Evolutionary conservation across 2,797 vertebrate genomes (phyloP).

Genomic region (Aratinga solstitialis): DNA sequence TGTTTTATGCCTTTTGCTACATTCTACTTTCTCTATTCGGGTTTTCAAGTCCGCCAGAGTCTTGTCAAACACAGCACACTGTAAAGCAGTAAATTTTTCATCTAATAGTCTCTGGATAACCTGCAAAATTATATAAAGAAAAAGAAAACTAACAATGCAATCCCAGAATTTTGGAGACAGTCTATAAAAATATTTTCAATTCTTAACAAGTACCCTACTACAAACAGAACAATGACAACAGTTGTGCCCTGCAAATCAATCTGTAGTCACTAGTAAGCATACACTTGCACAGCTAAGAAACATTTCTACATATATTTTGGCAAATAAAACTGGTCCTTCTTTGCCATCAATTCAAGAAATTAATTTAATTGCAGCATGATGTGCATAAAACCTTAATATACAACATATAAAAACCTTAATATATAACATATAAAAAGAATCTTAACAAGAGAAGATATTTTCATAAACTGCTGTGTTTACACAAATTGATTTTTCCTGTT

Average conservation of each 20-base stretch:
- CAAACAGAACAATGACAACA: not conserved
- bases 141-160: not conserved
- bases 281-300: not conserved
- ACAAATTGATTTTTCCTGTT: not conserved
- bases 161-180: not conserved
- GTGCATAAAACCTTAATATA: not conserved
- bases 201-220: not conserved
- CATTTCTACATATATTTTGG: not conserved
- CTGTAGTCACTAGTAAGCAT: not conserved
- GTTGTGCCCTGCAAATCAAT: not conserved
- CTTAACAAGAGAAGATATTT: not conserved
- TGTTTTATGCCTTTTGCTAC: conserved; percentile 89
- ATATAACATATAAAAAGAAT: not conserved
- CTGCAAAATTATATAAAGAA: conserved; percentile 69
- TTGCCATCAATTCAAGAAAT: not conserved
- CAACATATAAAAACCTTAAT: no score
- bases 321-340: not conserved
- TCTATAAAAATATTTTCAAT: not conserved
- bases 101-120: conserved; percentile 91
- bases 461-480: not conserved
- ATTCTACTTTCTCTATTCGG: conserved; percentile 93
- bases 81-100: conserved; percentile 86
- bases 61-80: conserved; percentile 89
- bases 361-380: not conserved
- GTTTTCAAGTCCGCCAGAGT: conserved; percentile 88